A percentile compares a stretch with the other conserved stretches of the same genome.
phyloP scores from a whole-genome alignment of 1,140 invertebrate species.

The Parasteatoda tepidariorum region DNA sequence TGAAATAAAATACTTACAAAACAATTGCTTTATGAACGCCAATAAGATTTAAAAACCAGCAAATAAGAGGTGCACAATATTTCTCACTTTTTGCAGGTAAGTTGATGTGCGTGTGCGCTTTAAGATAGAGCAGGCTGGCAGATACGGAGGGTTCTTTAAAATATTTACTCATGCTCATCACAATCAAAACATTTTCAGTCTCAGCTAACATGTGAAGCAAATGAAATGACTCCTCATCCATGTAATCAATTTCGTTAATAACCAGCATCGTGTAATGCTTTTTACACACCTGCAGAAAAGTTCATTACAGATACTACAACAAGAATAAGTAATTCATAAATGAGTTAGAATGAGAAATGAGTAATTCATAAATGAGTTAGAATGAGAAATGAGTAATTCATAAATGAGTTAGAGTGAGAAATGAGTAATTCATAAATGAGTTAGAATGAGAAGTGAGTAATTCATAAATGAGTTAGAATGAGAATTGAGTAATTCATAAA shows the following conservation, averaged over 20 bases:
- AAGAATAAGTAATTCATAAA: no score
- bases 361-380: no score
- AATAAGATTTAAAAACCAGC: neutral
- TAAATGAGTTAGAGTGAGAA: no score
- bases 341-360: no score
- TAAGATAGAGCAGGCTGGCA: neutral
- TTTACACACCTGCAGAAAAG: neutral
- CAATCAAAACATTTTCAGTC: neutral
- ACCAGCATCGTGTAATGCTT: neutral
- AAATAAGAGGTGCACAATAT: neutral
- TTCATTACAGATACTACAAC: no score
- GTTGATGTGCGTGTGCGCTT: neutral
- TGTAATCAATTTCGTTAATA: neutral
- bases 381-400: no score
- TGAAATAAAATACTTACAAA: neutral
- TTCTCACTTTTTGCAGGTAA: neutral
- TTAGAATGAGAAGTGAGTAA: no score
- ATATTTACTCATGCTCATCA: neutral
- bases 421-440: no score
- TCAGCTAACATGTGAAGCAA: neutral
- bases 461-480: no score
- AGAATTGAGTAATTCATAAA: no score
- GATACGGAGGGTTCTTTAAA: neutral
- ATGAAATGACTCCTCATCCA: conserved; percentile 12
- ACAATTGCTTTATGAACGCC: neutral